phyloP scores from a whole-genome alignment of 2,113 vertebrate genomes.

The Rafetus swinhoei region DNA sequence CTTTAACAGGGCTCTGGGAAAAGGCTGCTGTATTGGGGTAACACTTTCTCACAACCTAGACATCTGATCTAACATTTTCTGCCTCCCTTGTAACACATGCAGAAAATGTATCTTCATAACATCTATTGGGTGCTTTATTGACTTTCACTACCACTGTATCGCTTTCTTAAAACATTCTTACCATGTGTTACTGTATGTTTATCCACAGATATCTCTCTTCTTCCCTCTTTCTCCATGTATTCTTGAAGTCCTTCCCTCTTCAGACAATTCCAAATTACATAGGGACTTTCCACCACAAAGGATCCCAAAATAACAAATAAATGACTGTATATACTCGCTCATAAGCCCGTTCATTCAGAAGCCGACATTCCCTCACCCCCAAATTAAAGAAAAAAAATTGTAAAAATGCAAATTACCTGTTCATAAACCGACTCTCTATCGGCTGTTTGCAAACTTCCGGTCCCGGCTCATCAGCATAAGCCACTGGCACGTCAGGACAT shows the following conservation, averaged over 20 bases:
- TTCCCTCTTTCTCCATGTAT: background rate
- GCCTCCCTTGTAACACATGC: background rate
- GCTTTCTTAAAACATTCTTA: background rate
- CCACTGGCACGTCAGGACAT: too few relatives aligned
- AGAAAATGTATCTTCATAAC: background rate
- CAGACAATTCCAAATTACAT: background rate
- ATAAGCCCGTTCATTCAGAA: too few relatives aligned
- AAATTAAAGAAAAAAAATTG: too few relatives aligned
- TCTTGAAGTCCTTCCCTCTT: background rate
- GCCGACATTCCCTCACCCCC: too few relatives aligned
- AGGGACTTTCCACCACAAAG: background rate
- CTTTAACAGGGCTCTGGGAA: background rate
- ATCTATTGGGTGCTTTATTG: background rate
- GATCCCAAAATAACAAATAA: background rate
- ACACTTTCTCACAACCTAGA: background rate
- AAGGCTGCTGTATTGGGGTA: background rate
- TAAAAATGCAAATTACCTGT: too few relatives aligned
- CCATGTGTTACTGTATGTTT: rapidly evolving
- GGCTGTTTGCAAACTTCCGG: too few relatives aligned
- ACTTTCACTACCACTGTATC: background rate
- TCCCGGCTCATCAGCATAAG: too few relatives aligned
- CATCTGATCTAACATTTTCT: background rate
- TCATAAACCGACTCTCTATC: too few relatives aligned
- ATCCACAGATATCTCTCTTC: background rate
- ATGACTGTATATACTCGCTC: too few relatives aligned